Evolutionary conservation across 2,797 vertebrate species (phyloP).

Genomic region (Psittacula derbiana): DNA sequence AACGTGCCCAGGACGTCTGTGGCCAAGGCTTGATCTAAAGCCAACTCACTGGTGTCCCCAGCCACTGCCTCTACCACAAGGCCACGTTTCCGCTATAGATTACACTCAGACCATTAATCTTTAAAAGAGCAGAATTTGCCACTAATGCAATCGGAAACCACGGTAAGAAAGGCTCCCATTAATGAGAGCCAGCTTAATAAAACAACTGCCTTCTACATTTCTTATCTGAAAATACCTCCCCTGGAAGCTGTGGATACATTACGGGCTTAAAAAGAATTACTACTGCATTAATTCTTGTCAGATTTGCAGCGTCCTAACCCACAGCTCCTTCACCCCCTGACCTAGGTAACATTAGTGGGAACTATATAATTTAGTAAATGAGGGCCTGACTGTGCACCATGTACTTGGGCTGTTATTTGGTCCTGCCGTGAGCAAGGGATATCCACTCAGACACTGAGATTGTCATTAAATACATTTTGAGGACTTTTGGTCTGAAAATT

Average conservation of each 20-base stretch:
- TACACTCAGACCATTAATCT: slow-evolving; percentile 49
- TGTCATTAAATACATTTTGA: slow-evolving; percentile 7
- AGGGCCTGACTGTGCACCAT: not conserved
- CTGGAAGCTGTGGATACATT: slow-evolving; percentile 63
- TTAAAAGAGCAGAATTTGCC: slow-evolving; percentile 45
- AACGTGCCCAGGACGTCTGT: not conserved
- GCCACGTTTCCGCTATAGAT: not conserved
- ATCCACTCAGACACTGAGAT: not conserved
- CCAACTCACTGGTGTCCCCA: not conserved
- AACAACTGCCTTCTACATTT: slow-evolving; percentile 50
- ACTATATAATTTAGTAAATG: slow-evolving; percentile 36
- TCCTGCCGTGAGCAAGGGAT: not conserved
- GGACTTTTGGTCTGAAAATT: slow-evolving; percentile 18
- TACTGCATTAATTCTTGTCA: slow-evolving; percentile 67
- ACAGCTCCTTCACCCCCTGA: slow-evolving; percentile 58
- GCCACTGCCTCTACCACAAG: not conserved
- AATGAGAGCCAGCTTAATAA: slow-evolving; percentile 60
- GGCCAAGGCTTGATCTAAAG: not conserved
- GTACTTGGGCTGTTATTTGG: slow-evolving; percentile 39
- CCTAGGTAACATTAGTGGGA: slow-evolving; percentile 43
- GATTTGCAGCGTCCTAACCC: slow-evolving; percentile 63
- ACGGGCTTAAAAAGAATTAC: slow-evolving; percentile 62
- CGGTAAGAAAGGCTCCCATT: slow-evolving; percentile 13
- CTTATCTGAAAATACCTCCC: slow-evolving; percentile 69
- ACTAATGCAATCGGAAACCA: slow-evolving; percentile 53